Conservation (phyloP, 2,113 vertebrate genomes). For the Psilopogon haemacephalus region DNA sequence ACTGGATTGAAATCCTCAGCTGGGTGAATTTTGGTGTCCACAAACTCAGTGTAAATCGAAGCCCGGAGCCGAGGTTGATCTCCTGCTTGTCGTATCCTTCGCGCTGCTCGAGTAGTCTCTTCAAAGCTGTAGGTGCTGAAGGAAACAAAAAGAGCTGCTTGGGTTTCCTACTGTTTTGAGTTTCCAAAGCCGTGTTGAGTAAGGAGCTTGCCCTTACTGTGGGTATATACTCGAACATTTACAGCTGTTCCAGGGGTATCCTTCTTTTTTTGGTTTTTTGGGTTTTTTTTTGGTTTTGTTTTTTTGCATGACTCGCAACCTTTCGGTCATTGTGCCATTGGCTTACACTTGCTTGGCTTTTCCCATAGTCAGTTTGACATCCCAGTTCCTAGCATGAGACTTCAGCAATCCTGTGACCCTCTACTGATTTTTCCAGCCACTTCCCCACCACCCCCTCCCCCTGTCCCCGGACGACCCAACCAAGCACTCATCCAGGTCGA, state of each 20-base stretch:
- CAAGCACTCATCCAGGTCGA: conserved; percentile 29
- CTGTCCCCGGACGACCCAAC: conserved; percentile 26
- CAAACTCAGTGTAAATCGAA: not conserved
- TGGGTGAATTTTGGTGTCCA: not conserved
- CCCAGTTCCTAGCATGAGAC: conserved; percentile 81
- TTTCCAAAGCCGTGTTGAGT: conserved; percentile 4
- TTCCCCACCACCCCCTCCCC: not conserved
- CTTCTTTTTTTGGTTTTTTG: too few species aligned
- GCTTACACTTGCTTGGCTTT: conserved; percentile 95
- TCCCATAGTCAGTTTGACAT: conserved; percentile 81
- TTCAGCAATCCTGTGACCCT: conserved; percentile 75
- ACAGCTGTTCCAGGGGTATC: conserved; percentile 84
- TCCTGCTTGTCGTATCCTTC: not conserved
- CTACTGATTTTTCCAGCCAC: conserved; percentile 70
- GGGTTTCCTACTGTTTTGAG: not conserved
- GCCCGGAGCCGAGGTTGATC: not conserved
- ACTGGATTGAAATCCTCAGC: not conserved
- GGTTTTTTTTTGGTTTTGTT: too few species aligned
- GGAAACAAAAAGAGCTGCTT: not conserved
- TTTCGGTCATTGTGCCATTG: conserved; percentile 86
- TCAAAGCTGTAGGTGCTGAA: not conserved
- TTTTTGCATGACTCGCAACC: conserved; percentile 86
- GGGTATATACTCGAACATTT: conserved; percentile 99
- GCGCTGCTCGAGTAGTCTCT: not conserved
- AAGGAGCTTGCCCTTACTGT: conserved; percentile 12